Base-by-base conservation (phyloP, 2,888 invertebrate genomes). In the Limnephilus marmoratus region DNA sequence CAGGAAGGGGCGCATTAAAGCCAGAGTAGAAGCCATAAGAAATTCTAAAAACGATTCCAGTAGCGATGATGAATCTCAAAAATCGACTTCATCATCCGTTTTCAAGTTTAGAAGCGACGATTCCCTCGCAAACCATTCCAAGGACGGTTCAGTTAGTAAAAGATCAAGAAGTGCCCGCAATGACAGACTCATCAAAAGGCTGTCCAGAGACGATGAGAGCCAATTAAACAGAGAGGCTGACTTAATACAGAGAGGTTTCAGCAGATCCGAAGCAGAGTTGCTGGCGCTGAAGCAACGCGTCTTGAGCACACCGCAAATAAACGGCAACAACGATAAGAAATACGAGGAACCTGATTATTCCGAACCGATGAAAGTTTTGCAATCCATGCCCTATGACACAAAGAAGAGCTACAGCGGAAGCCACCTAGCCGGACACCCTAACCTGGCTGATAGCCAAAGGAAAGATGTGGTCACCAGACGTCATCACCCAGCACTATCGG, bases 141-240 rank as follows among this genome's bases (percentile, higher is more conserved):
- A 97, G 49, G 97, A 96, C 92, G 96, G 96, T 92, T 96, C 97
- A 0, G 95, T 96, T 82, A 97, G 96, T 94, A 97, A 97, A 94
- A 96, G 97, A 94, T 97, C 97, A 49, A 96, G 98, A 91, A 97
- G 97, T 41, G 98, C 98, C 0, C 96, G 98, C 94, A 98, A 98
- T 90, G 98, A 98, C 94, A 96, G 98, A 91, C 98, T 98, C 94
- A 97, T 98, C 91, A 98, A 98, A 94, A 96, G 98, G 91, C 95
- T 98, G 94, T 98, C 97, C 24, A 96, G 97, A 92, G 98, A 98
- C 94, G 97, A 97, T 81, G 97, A 97, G 94, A 95, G 96, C 93
- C 96, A 96, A 94, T 94, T 96, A 11, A 96, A 96, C 93, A 96
- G 96, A 94, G 97, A 97, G 95, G 96, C 96, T 37, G 96, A 96